Base-by-base conservation (phyloP, 2,888 invertebrate genomes). In the Pammene fasciana region DNA sequence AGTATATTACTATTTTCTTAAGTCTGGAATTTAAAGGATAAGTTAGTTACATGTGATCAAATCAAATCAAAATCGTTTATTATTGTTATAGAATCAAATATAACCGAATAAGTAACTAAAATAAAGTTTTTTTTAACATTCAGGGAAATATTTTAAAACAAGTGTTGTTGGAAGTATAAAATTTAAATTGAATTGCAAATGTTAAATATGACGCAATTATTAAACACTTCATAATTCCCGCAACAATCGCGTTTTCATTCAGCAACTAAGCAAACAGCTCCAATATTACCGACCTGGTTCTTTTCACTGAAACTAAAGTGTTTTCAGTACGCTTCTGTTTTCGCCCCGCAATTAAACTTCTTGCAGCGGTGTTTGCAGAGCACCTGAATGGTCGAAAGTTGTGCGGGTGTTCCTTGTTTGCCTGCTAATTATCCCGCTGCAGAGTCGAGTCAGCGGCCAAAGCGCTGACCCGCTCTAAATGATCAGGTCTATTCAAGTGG, bases 281-380 rank as follows among this genome's bases (percentile, higher is more conserved):
- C 70, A 65, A 59, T 70, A 83, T 82, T 82, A 84, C 85, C 82
- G 78, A 84, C 82, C 78, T 81, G 85, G 84, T 90, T 91, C 90
- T 91, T 89, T 91, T 89, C 86, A 87, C 79, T 76, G 81, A 80
- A 89, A 87, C 86, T 86, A 86, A 90, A 91, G 83, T 85, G 88
- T 89, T 87, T 89, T 87, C 88, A 84, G 84, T 83, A 86, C 89
- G 87, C 86, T 89, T 87, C 88, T 90, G 90, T 91, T 89, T 90
- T 90, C 87, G 86, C 85, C 84, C 83, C 85, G 89, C 90, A 91
- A 92, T 92, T 90, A 91, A 92, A 92, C 83, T 92, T 91, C 90
- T 90, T 90, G 90, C 90, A 87, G 87, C 85, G 80, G 83, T 91
- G 87, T 92, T 92, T 91, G 90, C 86, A 79, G 86, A 89, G 89